phyloP scores from a whole-genome alignment of 2,113 vertebrate species.

The Anoura caudifer region DNA sequence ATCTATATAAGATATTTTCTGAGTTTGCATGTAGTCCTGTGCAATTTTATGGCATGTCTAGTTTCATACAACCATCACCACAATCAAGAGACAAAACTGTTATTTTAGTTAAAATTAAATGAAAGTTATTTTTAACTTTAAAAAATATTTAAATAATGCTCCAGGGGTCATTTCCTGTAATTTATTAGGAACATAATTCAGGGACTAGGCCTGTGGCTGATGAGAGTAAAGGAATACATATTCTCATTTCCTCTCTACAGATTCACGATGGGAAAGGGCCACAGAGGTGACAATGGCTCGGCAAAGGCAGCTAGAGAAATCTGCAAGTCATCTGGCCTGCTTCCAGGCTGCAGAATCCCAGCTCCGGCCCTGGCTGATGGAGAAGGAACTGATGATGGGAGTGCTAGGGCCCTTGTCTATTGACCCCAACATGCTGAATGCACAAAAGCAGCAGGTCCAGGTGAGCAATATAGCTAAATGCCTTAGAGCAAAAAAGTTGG shows the following conservation, averaged over 20 bases:
- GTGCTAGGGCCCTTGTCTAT: slow-evolving; percentile 97
- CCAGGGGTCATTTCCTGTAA: slow-evolving; percentile 56
- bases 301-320: slow-evolving; percentile 94
- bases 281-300: slow-evolving; percentile 88
- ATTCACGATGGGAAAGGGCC: slow-evolving; percentile 90
- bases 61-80: not conserved
- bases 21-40: not conserved
- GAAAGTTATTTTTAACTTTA: slow-evolving; percentile 53
- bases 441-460: slow-evolving; percentile 98
- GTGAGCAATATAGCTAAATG: slow-evolving; percentile 73
- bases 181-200: slow-evolving; percentile 37
- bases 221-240: not conserved
- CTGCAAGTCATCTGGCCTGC: slow-evolving; percentile 89
- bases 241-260: slow-evolving; percentile 76
- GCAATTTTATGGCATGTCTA: not conserved
- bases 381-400: slow-evolving; percentile 99
- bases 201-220: not conserved
- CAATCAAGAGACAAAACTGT: slow-evolving; percentile 17
- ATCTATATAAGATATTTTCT: not conserved
- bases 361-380: slow-evolving; percentile 94
- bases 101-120: slow-evolving; percentile 45
- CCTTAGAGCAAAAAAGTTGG: not conserved
- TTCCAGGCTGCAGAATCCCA: slow-evolving; percentile 91
- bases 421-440: slow-evolving; percentile 97
- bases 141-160: not conserved